A percentile compares a stretch with the other conserved stretches of the same genome.
phyloP scores from a whole-genome alignment of 1,140 invertebrate species.

The Venustaconcha ellipsiformis region DNA sequence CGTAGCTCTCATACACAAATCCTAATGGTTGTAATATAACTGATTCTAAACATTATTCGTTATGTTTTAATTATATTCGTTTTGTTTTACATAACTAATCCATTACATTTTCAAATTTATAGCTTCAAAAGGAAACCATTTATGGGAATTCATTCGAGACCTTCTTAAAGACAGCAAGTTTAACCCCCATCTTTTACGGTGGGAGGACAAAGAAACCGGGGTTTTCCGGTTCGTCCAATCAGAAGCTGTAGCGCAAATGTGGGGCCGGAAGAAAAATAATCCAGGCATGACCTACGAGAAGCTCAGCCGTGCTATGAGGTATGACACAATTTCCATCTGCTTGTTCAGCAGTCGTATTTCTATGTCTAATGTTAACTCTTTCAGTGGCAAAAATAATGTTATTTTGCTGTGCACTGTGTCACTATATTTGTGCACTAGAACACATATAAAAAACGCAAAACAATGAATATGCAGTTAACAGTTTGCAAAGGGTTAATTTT shows the following conservation, averaged over 20 bases:
- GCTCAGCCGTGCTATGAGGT: slow-evolving; percentile 92
- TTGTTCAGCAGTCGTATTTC: too few species aligned
- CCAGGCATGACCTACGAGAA: slow-evolving; percentile 95
- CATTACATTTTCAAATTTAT: slow-evolving; percentile 23
- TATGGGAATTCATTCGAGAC: slow-evolving; percentile 66
- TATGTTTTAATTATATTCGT: neutral
- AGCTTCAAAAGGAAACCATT: slow-evolving; percentile 59
- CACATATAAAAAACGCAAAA: too few species aligned
- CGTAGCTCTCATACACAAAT: slow-evolving; percentile 1
- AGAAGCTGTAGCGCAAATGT: slow-evolving; percentile 89
- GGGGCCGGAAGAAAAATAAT: slow-evolving; percentile 89
- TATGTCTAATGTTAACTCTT: too few species aligned
- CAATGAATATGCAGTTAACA: too few species aligned
- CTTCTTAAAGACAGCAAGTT: slow-evolving; percentile 53
- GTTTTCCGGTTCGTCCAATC: slow-evolving; percentile 89
- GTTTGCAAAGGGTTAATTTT: too few species aligned
- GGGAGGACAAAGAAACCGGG: slow-evolving; percentile 87
- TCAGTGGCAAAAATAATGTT: too few species aligned
- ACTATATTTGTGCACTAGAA: too few species aligned
- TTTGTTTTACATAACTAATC: neutral
- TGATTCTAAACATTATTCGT: neutral
- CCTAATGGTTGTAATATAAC: neutral
- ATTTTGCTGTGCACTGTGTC: too few species aligned
- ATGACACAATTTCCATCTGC: slow-evolving; percentile 23
- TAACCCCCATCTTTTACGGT: slow-evolving; percentile 75